phyloP scores from a whole-genome alignment of 2,113 vertebrate genomes.

The Python bivittatus region DNA sequence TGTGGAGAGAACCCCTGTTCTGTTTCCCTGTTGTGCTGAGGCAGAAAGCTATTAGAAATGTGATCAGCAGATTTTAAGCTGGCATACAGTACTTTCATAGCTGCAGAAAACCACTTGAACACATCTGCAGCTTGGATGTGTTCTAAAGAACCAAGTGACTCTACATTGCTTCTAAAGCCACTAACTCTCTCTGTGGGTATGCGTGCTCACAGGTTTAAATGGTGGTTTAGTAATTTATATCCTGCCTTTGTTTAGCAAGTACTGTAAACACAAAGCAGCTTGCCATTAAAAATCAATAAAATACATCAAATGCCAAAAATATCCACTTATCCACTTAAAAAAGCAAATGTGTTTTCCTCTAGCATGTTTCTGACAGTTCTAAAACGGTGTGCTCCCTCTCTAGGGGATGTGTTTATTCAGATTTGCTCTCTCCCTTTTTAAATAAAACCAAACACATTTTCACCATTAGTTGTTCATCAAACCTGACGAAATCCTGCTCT shows the following conservation, averaged over 20 bases:
- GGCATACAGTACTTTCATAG: neutral
- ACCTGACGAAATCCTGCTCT: neutral
- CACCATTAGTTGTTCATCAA: neutral
- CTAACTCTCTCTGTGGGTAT: neutral
- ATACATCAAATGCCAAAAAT: neutral
- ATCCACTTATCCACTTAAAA: neutral
- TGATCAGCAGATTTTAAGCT: neutral
- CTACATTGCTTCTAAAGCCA: neutral
- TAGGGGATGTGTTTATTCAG: neutral
- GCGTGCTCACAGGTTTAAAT: neutral
- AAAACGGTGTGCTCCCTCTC: neutral
- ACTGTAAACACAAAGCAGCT: neutral
- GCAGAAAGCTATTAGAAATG: neutral
- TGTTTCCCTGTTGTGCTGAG: neutral
- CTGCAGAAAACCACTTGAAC: neutral
- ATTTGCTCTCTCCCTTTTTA: neutral
- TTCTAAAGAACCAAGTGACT: neutral
- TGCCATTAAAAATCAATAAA: neutral
- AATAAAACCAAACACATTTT: neutral
- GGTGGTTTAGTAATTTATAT: neutral
- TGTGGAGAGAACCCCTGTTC: neutral
- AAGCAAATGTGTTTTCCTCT: neutral
- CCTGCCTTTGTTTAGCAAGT: neutral
- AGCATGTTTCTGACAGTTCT: neutral
- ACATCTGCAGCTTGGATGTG: neutral